phyloP scores from a whole-genome alignment of 2,888 invertebrate species.

The Heteromyza rotundicornis region DNA sequence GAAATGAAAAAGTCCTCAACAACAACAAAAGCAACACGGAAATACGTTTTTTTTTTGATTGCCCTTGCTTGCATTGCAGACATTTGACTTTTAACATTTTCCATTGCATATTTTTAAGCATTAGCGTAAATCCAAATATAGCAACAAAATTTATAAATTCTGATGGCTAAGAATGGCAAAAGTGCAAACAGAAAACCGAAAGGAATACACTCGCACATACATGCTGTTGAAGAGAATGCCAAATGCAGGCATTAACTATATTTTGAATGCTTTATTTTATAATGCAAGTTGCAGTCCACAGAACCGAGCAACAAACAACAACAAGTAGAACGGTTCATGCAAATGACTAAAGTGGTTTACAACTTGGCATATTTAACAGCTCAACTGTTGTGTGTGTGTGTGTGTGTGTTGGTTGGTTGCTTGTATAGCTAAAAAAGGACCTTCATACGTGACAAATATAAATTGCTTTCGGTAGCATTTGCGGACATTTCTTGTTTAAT shows the following conservation, averaged over 20 bases:
- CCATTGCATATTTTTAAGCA: neutral
- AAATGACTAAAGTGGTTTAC: neutral
- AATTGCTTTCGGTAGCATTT: slow-evolving; percentile 5
- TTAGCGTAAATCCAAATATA: neutral
- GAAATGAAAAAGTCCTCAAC: too few species aligned
- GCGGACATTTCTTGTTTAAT: neutral
- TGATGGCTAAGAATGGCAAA: neutral
- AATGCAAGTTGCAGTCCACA: too few species aligned
- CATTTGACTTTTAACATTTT: slow-evolving; percentile 4
- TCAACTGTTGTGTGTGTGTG: neutral
- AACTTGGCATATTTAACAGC: neutral
- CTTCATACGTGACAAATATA: slow-evolving; percentile 16
- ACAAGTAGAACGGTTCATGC: neutral
- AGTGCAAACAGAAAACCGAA: neutral
- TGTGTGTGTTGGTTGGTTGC: too few species aligned
- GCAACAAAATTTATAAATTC: neutral
- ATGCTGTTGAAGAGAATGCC: too few species aligned
- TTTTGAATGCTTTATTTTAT: too few species aligned
- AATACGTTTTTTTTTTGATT: neutral
- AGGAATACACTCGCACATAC: too few species aligned
- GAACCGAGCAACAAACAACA: neutral
- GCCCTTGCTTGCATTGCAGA: too few species aligned
- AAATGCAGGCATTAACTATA: too few species aligned
- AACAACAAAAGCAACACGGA: neutral
- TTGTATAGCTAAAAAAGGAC: slow-evolving; percentile 6